phyloP scores from a whole-genome alignment of 2,113 vertebrate species.

The Setophaga petechia region DNA sequence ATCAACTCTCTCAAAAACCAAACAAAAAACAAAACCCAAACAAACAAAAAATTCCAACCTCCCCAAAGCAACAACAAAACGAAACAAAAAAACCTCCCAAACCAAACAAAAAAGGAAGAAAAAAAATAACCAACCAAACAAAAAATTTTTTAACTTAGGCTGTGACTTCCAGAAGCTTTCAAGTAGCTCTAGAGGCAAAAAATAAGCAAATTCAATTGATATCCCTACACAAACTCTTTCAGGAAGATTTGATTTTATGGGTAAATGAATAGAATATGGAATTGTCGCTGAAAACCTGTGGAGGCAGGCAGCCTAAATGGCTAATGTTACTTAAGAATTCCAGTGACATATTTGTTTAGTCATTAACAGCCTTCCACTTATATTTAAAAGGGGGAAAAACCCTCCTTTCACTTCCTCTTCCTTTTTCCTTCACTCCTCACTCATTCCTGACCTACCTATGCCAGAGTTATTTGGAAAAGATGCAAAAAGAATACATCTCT shows the following conservation, averaged over 20 bases:
- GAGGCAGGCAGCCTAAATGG: not conserved
- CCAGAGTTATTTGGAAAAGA: not conserved
- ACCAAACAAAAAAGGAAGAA: not conserved
- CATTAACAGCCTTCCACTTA: not conserved
- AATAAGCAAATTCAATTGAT: not conserved
- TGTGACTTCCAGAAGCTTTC: not conserved
- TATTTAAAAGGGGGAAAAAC: not conserved
- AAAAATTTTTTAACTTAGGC: not conserved
- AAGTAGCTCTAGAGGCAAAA: not conserved
- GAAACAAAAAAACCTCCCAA: not conserved
- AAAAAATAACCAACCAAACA: not conserved
- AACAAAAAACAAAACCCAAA: not conserved
- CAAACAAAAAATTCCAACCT: not conserved
- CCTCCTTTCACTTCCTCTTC: not conserved
- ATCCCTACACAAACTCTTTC: fast-evolving
- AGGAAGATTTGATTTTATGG: not conserved
- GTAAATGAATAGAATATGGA: not conserved
- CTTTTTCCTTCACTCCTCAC: not conserved
- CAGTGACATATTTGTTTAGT: not conserved
- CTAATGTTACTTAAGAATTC: not conserved
- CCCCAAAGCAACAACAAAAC: no score
- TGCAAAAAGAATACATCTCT: not conserved
- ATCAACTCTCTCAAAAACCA: no score
- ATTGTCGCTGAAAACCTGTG: not conserved
- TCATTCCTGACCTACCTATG: not conserved